Evolutionary conservation across 2,797 vertebrate genomes (phyloP).

Genomic region (Fratercula arctica): DNA sequence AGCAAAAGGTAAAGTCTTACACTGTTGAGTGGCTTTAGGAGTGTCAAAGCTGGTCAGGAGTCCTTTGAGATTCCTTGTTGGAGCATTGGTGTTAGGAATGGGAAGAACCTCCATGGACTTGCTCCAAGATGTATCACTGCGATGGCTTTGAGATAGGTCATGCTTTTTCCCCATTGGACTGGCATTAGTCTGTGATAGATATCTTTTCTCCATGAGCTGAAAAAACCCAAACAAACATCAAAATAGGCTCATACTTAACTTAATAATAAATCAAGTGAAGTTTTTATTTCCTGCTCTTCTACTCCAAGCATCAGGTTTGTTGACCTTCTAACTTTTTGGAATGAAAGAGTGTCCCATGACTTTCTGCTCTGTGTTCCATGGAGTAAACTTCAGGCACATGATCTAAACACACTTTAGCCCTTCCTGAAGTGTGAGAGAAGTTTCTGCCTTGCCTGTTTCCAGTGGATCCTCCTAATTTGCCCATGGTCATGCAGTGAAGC

Average conservation of each 20-base stretch:
- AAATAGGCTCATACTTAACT: not conserved
- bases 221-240: fast-evolving
- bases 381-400: not conserved
- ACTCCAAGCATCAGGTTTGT: not conserved
- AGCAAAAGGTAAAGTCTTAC: not conserved
- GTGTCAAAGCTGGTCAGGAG: not conserved
- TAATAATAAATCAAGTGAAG: not conserved
- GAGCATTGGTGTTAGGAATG: not conserved
- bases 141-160: not conserved
- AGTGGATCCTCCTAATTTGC: not conserved
- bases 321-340: not conserved
- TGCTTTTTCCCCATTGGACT: not conserved
- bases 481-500: not conserved
- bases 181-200: not conserved
- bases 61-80: not conserved
- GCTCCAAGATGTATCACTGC: not conserved
- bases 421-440: not conserved
- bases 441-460: not conserved
- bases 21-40: not conserved
- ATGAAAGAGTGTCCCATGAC: not conserved
- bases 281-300: not conserved
- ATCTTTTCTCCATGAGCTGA: constrained; percentile 19
- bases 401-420: not conserved
- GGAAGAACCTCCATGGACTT: not conserved
- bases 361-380: not conserved